Conservation (phyloP, 1,140 invertebrate genomes). For the Hypsibius dujardini region DNA sequence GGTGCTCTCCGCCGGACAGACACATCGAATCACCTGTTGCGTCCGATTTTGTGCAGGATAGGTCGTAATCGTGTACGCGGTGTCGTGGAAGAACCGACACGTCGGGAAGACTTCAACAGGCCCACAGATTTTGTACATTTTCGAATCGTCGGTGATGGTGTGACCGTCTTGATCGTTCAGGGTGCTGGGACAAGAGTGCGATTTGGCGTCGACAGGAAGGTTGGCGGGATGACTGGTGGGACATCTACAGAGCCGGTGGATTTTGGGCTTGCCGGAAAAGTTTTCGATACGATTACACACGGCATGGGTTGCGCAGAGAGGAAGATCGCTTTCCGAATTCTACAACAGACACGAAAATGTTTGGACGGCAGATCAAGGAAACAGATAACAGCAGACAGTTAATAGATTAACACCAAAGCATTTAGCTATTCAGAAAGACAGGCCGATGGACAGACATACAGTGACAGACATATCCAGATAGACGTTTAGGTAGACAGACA, state of each 20-base stretch:
- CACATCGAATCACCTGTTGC: constrained; percentile 63
- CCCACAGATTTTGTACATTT: constrained; percentile 69
- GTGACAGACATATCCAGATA: no score
- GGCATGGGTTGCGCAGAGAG: constrained; percentile 52
- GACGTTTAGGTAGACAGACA: no score
- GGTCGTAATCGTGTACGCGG: constrained; percentile 66
- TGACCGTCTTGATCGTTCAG: constrained; percentile 56
- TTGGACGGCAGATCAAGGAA: no score
- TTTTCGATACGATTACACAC: constrained; percentile 75
- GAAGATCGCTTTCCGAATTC: constrained; percentile 60
- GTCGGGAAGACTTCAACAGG: constrained; percentile 58
- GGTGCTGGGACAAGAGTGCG: constrained; percentile 43
- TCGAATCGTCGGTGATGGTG: constrained; percentile 63
- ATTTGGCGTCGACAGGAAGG: constrained; percentile 25
- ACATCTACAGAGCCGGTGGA: constrained; percentile 68
- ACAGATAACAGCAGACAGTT: no score
- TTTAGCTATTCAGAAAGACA: no score
- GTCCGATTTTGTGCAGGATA: constrained; percentile 56
- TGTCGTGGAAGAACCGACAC: constrained; percentile 57
- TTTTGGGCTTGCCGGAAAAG: constrained; percentile 57
- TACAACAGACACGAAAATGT: constrained; percentile 34
- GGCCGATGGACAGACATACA: no score
- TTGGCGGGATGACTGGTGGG: constrained; percentile 36
- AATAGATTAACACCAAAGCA: no score
- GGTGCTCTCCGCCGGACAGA: constrained; percentile 62